These are phyloP conservation scores for Hepsetus odoe DNA, from an alignment of 2,113 vertebrate species.

Conservation along the genomic window DNA sequence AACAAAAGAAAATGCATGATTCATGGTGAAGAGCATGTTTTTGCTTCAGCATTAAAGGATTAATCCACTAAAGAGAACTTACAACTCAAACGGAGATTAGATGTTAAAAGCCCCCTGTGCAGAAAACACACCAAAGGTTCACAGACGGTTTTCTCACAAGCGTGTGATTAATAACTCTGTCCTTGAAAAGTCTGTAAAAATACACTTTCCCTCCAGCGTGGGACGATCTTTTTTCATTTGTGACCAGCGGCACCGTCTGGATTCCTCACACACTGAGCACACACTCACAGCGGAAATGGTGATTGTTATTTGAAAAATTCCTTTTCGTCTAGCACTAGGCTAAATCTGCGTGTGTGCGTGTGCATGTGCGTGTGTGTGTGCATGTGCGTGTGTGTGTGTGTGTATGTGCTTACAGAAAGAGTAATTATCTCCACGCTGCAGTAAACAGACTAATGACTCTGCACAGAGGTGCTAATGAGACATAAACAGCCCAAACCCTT, in stretches of 20 bases:
- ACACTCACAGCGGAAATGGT: not conserved
- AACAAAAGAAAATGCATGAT: no score
- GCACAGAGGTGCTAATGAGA: conserved; percentile 47
- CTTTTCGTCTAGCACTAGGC: not conserved
- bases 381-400: conserved; percentile 41
- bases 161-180: not conserved
- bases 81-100: not conserved
- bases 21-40: no score
- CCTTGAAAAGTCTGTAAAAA: not conserved
- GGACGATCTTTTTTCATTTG: not conserved
- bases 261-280: not conserved
- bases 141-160: not conserved
- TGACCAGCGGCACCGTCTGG: conserved; percentile 1
- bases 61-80: no score
- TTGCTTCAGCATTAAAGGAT: no score
- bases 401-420: no score
- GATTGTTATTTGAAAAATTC: not conserved
- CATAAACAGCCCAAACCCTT: conserved; percentile 43
- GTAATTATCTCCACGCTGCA: conserved; percentile 38
- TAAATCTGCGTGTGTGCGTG: conserved; percentile 17
- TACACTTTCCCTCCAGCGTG: not conserved
- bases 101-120: no score
- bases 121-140: not conserved
- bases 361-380: conserved; percentile 24
- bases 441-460: conserved; percentile 43